Conservation (phyloP, 1,140 invertebrate species). For the Caenorhabditis tropicalis region DNA sequence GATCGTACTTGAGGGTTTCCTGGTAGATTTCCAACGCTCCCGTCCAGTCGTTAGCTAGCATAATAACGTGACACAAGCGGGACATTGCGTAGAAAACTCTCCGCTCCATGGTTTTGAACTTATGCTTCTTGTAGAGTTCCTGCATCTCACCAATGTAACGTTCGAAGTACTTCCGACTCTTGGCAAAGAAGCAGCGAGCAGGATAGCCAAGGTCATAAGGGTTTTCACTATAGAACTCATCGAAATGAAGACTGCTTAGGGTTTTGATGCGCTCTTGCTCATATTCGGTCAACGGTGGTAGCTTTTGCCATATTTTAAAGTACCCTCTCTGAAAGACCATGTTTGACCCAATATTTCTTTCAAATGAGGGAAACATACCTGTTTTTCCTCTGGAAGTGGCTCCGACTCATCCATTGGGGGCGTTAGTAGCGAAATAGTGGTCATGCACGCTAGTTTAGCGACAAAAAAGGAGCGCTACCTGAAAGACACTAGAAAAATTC, state of each 20-base stretch:
- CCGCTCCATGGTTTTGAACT: neutral
- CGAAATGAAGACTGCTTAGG: neutral
- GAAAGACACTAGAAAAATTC: neutral
- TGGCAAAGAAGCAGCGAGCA: neutral
- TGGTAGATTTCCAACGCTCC: slow-evolving; percentile 65
- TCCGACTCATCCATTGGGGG: slow-evolving; percentile 34
- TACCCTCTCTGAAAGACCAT: neutral
- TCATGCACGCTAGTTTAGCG: neutral
- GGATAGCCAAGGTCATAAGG: neutral
- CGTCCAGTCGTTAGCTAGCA: slow-evolving; percentile 63
- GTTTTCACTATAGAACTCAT: neutral
- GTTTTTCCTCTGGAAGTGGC: neutral
- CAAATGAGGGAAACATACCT: neutral
- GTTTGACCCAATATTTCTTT: too few relatives aligned
- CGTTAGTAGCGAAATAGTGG: neutral
- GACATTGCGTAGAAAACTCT: neutral
- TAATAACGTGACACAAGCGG: slow-evolving; percentile 61
- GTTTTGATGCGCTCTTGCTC: neutral
- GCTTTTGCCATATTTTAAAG: neutral
- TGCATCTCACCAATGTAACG: neutral
- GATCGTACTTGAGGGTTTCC: slow-evolving; percentile 55
- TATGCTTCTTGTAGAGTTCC: neutral
- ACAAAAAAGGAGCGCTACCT: neutral
- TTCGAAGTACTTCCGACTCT: neutral
- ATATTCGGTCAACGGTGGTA: neutral